Evolutionary conservation across 2,797 vertebrate genomes (phyloP).

Genomic region (Silurus lanzhouensis): DNA sequence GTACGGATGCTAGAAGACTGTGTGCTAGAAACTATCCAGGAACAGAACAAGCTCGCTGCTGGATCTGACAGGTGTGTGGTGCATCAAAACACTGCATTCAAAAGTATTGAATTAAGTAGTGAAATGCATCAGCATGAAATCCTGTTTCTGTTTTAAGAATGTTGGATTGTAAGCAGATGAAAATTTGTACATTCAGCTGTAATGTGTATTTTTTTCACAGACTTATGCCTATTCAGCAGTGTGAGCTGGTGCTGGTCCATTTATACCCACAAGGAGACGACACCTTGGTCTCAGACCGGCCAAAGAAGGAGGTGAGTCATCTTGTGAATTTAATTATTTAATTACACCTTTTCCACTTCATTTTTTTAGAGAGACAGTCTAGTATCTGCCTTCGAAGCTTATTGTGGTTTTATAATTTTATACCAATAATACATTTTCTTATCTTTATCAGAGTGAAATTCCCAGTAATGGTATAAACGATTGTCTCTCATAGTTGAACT

Average conservation of each 20-base stretch:
- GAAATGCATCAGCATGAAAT: neutral
- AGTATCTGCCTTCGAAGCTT: neutral
- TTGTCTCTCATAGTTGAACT: neutral
- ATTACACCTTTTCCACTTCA: too few relatives aligned
- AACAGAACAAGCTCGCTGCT: conserved; percentile 95
- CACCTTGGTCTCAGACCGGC: conserved; percentile 91
- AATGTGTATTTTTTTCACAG: conserved; percentile 62
- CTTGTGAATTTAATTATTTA: neutral
- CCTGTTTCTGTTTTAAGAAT: neutral
- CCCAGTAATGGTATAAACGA: neutral
- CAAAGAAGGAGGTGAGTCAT: conserved; percentile 88
- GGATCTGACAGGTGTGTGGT: conserved; percentile 91
- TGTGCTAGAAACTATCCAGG: conserved; percentile 94
- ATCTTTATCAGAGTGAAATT: neutral
- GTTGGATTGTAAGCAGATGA: neutral
- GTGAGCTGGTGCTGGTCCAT: conserved; percentile 94
- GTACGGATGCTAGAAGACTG: conserved; percentile 98
- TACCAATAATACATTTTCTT: neutral
- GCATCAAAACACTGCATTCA: neutral
- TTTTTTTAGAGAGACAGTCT: neutral
- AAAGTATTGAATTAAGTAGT: neutral
- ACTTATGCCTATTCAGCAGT: conserved; percentile 97
- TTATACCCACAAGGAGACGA: conserved; percentile 96
- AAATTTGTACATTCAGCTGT: neutral
- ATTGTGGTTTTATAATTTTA: neutral